Evolutionary conservation across 2,113 vertebrate species (phyloP), one percentile per base, ranked within the genome.

Genomic region (Barnardius zonarius): DNA sequence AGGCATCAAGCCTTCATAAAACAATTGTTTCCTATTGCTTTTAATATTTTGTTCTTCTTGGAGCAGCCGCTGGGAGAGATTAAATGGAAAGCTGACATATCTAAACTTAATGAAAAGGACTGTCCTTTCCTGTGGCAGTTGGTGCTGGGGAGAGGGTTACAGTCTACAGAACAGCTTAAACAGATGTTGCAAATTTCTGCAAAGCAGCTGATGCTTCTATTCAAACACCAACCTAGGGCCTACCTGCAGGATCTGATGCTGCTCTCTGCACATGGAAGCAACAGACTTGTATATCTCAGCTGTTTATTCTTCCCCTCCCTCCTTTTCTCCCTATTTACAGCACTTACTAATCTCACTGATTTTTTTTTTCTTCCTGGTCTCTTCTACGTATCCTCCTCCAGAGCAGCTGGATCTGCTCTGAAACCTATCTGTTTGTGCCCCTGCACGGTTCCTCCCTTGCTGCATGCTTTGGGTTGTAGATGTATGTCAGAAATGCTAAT

Each of bases 101-200:
- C 63, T 70, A n/a, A 81, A 74, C 41, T 41, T 83, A 64, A 67
- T 86, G 64, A 90, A 95, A 92, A 96, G 68, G 75, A 44, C 59
- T 67, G 46, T 48, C 72, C 67, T 27, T 8, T 95, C 54, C 68
- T 25, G n/a, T 69, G 52, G 55, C 66, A 61, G 31, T 3, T 43
- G 54, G 27, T 76, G 54, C 37, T 48, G 49, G 43, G 57, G 31
- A 88, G 37, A 37, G 37, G 10, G 17, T 48, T 70, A 62, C 44
- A 55, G 51, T 18, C 82, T 48, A 43, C 6, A n/a, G 25, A 74
- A 75, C 16, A n/a, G 30, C 22, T 86, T 76, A 48, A 94, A 94
- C 30, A 90, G 25, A 68, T 76, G 49, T 33, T 86, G 55, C 46
- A 95, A 66, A 78, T 74, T 83, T 63, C 54, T 94, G 83, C 46